phyloP scores from a whole-genome alignment of 2,113 vertebrate species.

The Circaetus cinerascens region DNA sequence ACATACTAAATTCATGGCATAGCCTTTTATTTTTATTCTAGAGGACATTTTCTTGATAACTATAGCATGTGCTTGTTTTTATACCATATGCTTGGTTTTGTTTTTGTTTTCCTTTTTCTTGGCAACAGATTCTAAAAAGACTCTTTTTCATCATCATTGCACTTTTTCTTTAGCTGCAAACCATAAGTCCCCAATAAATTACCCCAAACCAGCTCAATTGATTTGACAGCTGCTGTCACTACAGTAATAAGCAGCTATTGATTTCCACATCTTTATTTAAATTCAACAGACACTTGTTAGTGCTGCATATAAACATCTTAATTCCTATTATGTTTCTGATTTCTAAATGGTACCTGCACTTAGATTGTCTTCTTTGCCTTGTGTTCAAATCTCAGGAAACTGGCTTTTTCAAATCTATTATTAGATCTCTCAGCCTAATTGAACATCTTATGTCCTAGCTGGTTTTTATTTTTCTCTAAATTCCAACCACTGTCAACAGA shows the following conservation, averaged over 20 bases:
- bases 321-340: background rate
- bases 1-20: background rate
- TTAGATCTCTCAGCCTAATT: background rate
- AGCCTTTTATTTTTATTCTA: background rate
- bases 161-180: background rate
- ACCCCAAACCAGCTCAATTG: background rate
- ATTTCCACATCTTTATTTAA: slow-evolving; percentile 7
- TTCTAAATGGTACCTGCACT: background rate
- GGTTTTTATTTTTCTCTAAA: background rate
- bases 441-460: background rate
- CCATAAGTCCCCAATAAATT: background rate
- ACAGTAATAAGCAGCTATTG: background rate
- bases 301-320: background rate
- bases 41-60: background rate
- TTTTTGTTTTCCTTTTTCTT: background rate
- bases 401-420: background rate
- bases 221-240: slow-evolving; percentile 10
- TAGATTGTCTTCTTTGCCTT: background rate
- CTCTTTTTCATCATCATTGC: background rate
- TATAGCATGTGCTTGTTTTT: background rate
- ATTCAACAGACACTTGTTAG: background rate
- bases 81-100: background rate
- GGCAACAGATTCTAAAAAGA: background rate
- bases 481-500: background rate
- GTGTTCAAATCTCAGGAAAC: background rate